Evolutionary conservation across 1,140 invertebrate genomes (phyloP).

Genomic region (Achatina immaculata): DNA sequence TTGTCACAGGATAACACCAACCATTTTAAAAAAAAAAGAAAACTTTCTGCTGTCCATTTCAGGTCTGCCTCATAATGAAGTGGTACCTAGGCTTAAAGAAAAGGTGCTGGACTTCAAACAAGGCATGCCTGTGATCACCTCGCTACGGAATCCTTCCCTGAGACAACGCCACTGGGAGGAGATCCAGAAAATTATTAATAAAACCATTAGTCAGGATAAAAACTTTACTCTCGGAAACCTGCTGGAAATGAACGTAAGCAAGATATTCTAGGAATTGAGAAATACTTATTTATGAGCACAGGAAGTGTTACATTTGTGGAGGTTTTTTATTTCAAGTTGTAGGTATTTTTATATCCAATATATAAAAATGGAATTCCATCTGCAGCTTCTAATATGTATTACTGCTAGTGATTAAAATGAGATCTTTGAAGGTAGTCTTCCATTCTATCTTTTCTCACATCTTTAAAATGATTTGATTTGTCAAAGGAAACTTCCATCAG

Average conservation of each 20-base stretch:
- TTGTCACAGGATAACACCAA: no score
- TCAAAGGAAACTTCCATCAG: no score
- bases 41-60: slow-evolving; percentile 1
- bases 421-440: no score
- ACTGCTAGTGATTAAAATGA: no score
- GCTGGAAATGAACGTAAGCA: slow-evolving; percentile 68
- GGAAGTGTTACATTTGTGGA: not conserved
- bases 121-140: slow-evolving; percentile 74
- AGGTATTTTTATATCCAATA: no score
- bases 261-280: not conserved
- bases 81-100: slow-evolving; percentile 81
- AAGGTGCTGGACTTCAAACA: slow-evolving; percentile 83
- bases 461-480: no score
- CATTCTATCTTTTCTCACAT: no score
- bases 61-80: slow-evolving; percentile 80
- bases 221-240: slow-evolving; percentile 68
- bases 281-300: not conserved
- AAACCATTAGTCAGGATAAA: slow-evolving; percentile 65
- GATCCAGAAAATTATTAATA: slow-evolving; percentile 67
- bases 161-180: slow-evolving; percentile 67
- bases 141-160: slow-evolving; percentile 69
- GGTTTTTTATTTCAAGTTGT: no score
- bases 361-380: no score
- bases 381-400: no score
- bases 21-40: no score